Percentiles rank a stretch among this genome's conserved stretches.
These are phyloP conservation scores for Anaspis maculata DNA, from an alignment of 2,888 invertebrate genomes.

Conservation along the genomic window DNA sequence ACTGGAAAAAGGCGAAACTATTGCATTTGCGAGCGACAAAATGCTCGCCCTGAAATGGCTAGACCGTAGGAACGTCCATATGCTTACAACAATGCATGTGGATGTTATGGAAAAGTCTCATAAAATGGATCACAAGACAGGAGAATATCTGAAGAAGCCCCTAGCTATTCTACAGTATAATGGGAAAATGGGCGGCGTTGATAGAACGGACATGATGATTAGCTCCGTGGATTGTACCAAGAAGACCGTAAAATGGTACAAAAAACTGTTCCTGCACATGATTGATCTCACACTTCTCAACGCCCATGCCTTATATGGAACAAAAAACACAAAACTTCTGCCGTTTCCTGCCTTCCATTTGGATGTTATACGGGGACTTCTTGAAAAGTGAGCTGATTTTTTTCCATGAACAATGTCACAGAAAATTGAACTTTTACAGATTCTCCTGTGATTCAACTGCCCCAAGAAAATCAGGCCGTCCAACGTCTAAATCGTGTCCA, in stretches of 20 bases:
- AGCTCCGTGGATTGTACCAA: constrained; percentile 24
- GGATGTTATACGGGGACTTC: neutral
- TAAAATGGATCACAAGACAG: neutral
- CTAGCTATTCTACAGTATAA: constrained; percentile 25
- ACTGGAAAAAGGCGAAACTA: neutral
- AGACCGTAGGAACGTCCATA: neutral
- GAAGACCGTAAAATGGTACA: constrained; percentile 31
- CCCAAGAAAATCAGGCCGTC: neutral
- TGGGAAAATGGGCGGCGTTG: constrained; percentile 29
- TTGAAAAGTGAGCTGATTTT: neutral
- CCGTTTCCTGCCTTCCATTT: neutral
- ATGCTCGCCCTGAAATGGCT: neutral
- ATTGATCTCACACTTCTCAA: no score
- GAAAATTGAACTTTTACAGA: neutral
- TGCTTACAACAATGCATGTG: neutral
- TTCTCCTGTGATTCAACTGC: neutral
- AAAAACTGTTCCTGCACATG: constrained; percentile 24
- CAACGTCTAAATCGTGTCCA: neutral
- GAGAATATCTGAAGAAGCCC: neutral
- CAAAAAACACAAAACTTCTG: neutral
- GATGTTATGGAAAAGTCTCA: neutral
- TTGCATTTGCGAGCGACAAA: neutral
- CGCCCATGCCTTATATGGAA: neutral
- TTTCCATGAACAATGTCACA: neutral
- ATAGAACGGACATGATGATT: constrained; percentile 29